Conservation (phyloP, 2,797 vertebrate species). For the Acomys russatus region DNA sequence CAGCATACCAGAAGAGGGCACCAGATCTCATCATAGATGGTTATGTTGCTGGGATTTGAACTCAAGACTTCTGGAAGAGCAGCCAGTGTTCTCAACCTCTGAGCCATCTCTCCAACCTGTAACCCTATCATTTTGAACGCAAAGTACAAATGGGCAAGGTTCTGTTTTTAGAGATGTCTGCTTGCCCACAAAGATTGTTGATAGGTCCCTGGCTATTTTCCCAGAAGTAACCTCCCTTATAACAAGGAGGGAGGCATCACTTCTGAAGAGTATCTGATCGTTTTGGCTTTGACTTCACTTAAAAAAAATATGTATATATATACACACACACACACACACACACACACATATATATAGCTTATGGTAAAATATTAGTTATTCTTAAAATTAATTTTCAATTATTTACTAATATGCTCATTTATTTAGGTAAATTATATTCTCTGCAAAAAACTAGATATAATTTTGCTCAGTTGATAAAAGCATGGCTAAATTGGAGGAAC, state of each 20-base stretch:
- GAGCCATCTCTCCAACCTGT: not conserved
- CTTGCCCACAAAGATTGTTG: not conserved
- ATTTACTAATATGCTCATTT: not conserved
- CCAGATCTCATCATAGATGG: no score
- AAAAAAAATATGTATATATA: not conserved
- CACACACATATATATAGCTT: not conserved
- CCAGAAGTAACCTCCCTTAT: not conserved
- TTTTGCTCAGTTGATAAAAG: slow-evolving; percentile 2
- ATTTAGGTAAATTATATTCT: not conserved
- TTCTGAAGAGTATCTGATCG: not conserved
- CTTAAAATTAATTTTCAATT: slow-evolving; percentile 6
- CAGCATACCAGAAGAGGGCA: no score
- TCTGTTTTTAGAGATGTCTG: not conserved
- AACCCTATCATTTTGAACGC: not conserved
- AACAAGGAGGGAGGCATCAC: not conserved
- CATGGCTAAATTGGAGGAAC: not conserved
- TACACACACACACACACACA: no score
- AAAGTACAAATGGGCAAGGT: not conserved
- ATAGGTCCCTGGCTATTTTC: not conserved
- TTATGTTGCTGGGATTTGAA: no score
- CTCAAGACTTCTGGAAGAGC: no score
- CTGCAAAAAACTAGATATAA: not conserved
- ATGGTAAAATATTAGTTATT: slow-evolving; percentile 21
- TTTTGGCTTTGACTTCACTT: not conserved
- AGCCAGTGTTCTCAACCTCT: no score